Base-by-base conservation (phyloP, 92 coral and sea anemone species). In the Desmophyllum pertusum region DNA sequence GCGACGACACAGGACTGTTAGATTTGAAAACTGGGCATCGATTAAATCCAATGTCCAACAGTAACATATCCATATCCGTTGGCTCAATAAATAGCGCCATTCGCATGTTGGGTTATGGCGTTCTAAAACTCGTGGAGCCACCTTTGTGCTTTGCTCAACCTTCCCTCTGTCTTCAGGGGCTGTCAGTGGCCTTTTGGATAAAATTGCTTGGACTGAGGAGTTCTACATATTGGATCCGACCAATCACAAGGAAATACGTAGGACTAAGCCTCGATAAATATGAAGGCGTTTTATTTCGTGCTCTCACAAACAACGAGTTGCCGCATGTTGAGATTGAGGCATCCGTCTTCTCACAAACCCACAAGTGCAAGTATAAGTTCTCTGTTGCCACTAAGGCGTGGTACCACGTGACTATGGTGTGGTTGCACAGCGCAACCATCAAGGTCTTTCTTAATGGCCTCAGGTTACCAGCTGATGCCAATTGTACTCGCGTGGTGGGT, bases 1-100 rank as follows among this genome's bases (percentile, higher is more conserved):
- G 27, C 14, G 65, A 59, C 65, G 75, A 70, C 45, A 38, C 51
- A 23, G 10, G 39, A 14, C 10, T 21, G 6, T 59, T 38, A 70
- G 75, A 70, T 70, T 70, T 70, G 51, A 70, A 70, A 70, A 70
- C 48, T 70, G 75, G 50, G 10, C 10, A 23, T 59, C 65, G 1
- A 21, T 31, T 59, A 21, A 10, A 10, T 19, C 18, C 52, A 70
- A n/a, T 38, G 17, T 11, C 5, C 1, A 30, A 38, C 5, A 19
- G 39, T 35, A 17, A 21, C n/a, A 23, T 23, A 8, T 70, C 29
- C 13, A 0, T 18, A 41, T 6, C 48, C 30, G 0, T 6, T 39
- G 75, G 75, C 30, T 51, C 75, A 6, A 25, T 70, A 38, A 70
- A 70, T 18, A 39, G 45, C 30, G 75, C 51, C 51, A 70, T 70